phyloP scores from a whole-genome alignment of 2,797 vertebrate species.

The Cyclopterus lumpus region DNA sequence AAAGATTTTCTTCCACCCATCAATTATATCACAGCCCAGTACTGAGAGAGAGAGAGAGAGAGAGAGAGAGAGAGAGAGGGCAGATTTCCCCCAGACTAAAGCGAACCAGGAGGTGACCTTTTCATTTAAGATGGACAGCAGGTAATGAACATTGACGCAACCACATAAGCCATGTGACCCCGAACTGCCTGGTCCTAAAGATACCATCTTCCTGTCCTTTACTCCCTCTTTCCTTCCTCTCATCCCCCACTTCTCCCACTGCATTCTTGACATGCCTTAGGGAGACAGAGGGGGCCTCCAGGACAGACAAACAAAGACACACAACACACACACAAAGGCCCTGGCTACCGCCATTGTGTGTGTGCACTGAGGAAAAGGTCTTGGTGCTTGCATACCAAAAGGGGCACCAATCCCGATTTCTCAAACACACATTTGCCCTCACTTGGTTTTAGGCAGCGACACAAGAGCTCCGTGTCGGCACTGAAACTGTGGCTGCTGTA shows the following conservation, averaged over 20 bases:
- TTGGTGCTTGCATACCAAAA: constrained; percentile 68
- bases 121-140: constrained; percentile 46
- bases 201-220: constrained; percentile 62
- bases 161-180: constrained; percentile 38
- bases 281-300: constrained; percentile 70
- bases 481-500: constrained; percentile 30
- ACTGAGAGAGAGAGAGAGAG: constrained; percentile 12
- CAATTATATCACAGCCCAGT: constrained; percentile 47
- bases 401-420: constrained; percentile 31
- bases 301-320: constrained; percentile 73
- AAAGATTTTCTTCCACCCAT: constrained; percentile 37
- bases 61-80: constrained; percentile 7
- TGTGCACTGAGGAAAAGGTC: constrained; percentile 65
- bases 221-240: constrained; percentile 54
- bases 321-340: constrained; percentile 70
- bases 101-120: constrained; percentile 56
- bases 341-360: constrained; percentile 71
- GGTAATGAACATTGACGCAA: constrained; percentile 69
- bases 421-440: constrained; percentile 29
- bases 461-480: neutral
- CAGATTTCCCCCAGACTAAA: constrained; percentile 40
- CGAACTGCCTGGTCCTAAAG: constrained; percentile 37
- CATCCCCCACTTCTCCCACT: constrained; percentile 65
- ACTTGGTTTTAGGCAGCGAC: constrained; percentile 16
- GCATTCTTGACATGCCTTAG: constrained; percentile 83